Evolutionary conservation across 2,888 invertebrate species (phyloP), one percentile per base, ranked within the genome.

Genomic region (Eulithis prunata): DNA sequence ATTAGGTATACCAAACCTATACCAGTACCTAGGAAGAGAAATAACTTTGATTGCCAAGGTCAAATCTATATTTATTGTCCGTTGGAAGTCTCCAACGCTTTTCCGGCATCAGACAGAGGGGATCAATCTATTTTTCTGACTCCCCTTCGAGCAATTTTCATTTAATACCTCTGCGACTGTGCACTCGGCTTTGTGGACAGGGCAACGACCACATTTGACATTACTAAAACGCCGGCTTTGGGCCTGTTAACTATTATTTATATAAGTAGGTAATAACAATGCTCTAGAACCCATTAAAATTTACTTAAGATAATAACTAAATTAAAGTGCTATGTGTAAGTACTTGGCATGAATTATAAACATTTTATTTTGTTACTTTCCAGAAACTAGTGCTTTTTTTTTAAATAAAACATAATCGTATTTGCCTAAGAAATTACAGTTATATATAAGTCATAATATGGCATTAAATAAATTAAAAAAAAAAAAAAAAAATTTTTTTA

Each of bases 91-190:
- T 67, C 59, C 55, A 63, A 51, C 47, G 47, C 51, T 66, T 71
- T 72, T 71, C 72, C 72, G 66, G 72, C 60, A 61, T 45, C 57
- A 54, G 49, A 38, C 57, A 54, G 49, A 63, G 64, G 66, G 68
- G 71, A 66, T 66, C 68, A 55, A 61, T 62, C 60, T 59, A 73
- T 69, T 69, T 68, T 70, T 65, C 69, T 61, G 51, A 46, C 68
- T 64, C 65, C 72, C 73, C 74, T 68, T 69, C 64, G 64, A 49
- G 55, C 71, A 71, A 72, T 72, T 74, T 69, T 65, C 71, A 70
- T 70, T 71, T 66, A 67, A 68, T 70, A 74, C 62, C 65, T 54
- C 64, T 56, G 57, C 62, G 60, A 57, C 47, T 59, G 68, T 65
- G 52, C 62, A 47, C 13, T 60, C 55, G 43, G 47, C 13, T 10